Evolutionary conservation across 1,140 invertebrate species (phyloP).

Genomic region (Drosophila athabasca): DNA sequence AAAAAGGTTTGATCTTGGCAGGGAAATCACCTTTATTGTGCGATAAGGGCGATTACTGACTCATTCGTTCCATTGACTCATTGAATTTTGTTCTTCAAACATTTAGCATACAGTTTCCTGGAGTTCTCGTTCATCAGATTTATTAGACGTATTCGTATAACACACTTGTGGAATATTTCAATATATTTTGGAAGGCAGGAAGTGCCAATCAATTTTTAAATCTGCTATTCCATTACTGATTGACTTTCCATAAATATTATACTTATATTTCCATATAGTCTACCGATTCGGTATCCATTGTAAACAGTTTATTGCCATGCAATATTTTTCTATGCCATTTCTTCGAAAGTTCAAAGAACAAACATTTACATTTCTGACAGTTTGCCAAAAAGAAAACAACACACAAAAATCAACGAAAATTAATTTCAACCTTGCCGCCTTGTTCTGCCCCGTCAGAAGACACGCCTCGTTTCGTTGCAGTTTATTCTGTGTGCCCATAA

Average conservation of each 20-base stretch:
- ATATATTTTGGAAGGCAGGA: no score
- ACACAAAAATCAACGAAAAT: conserved; percentile 3
- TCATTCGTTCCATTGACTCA: background rate
- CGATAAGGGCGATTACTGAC: background rate
- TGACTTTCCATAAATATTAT: no score
- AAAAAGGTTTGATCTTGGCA: background rate
- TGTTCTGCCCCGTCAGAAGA: conserved; percentile 1
- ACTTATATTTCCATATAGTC: background rate
- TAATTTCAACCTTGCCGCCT: conserved; percentile 23
- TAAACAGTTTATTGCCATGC: no score
- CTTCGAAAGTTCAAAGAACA: conserved; percentile 16
- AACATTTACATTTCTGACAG: conserved; percentile 38
- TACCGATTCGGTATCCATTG: no score
- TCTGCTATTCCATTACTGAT: no score
- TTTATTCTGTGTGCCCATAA: conserved; percentile 2
- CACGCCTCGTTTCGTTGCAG: conserved; percentile 33
- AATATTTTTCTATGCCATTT: background rate
- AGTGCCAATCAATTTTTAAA: no score
- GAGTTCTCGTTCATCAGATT: no score
- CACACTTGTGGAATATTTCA: no score
- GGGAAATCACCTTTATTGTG: background rate
- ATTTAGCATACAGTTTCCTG: no score
- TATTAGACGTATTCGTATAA: no score
- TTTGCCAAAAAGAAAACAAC: conserved; percentile 39
- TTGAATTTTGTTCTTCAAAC: background rate